Conservation (phyloP, 2,888 invertebrate species). For the Mesorhabditis sp. region DNA sequence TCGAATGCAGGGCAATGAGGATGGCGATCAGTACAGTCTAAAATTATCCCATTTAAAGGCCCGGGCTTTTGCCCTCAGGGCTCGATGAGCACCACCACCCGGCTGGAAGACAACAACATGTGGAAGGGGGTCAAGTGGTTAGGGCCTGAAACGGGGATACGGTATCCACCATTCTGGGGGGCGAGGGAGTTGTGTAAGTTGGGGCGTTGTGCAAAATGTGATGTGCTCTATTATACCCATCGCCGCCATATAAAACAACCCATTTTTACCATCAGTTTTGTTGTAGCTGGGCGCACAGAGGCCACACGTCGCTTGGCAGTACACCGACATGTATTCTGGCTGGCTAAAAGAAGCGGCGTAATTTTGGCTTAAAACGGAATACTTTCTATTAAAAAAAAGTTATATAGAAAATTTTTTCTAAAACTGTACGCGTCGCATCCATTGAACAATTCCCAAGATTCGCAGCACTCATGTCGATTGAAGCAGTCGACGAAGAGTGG, state of each 20-base stretch:
- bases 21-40: constrained; percentile 52
- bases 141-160: no score
- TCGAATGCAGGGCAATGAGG: constrained; percentile 41
- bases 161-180: no score
- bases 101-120: no score
- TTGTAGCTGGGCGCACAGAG: constrained; percentile 48
- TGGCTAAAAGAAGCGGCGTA: constrained; percentile 14
- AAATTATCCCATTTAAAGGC: constrained; percentile 12
- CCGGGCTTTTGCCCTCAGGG: background rate
- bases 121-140: no score
- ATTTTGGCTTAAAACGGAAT: background rate
- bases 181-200: no score
- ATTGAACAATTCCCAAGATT: constrained; percentile 1
- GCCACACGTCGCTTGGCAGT: constrained; percentile 47
- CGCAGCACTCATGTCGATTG: constrained; percentile 32
- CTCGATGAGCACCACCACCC: no score
- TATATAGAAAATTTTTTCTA: background rate
- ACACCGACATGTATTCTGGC: constrained; percentile 51
- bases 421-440: background rate
- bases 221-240: no score
- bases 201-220: no score
- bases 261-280: constrained; percentile 30
- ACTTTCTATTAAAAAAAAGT: background rate
- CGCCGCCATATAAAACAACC: no score
- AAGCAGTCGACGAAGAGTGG: constrained; percentile 51